A percentile compares a stretch with the other conserved stretches of the same genome.
These are phyloP conservation scores for Vidua macroura DNA, from an alignment of 2,113 vertebrate species.

Conservation along the genomic window DNA sequence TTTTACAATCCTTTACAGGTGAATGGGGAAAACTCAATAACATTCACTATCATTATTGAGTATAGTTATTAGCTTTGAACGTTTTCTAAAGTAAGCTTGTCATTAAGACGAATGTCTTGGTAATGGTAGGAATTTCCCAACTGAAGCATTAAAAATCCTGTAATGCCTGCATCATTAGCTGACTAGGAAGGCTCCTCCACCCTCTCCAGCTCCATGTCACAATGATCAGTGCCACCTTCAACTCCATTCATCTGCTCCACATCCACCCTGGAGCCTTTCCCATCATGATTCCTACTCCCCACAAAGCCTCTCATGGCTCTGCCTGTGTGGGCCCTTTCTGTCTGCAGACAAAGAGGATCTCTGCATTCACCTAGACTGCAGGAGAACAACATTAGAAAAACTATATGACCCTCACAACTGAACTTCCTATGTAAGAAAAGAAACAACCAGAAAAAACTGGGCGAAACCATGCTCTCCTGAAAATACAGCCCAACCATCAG, in stretches of 20 bases:
- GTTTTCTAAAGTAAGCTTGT: conserved; percentile 52
- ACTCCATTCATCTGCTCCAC: background rate
- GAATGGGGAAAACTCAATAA: conserved; percentile 48
- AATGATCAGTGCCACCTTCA: background rate
- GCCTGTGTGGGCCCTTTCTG: background rate
- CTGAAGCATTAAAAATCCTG: conserved; percentile 42
- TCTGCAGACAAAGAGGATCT: background rate
- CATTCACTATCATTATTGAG: conserved; percentile 9
- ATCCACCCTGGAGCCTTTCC: background rate
- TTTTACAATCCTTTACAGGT: conserved; percentile 48
- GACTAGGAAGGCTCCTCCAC: background rate
- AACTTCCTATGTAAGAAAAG: background rate
- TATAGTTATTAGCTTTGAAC: conserved; percentile 48
- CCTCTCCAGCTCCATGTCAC: background rate
- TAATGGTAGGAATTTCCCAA: conserved; percentile 59
- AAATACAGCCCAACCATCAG: background rate
- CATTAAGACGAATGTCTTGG: conserved; percentile 44
- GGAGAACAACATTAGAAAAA: background rate
- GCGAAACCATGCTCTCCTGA: background rate
- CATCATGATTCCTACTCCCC: background rate
- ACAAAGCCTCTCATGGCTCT: background rate
- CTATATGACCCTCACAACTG: background rate
- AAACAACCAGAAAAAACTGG: background rate
- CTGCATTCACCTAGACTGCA: background rate
- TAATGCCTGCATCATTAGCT: background rate